Evolutionary conservation across 2,888 invertebrate genomes (phyloP).

Genomic region (Amblyjoppa fuscipennis): DNA sequence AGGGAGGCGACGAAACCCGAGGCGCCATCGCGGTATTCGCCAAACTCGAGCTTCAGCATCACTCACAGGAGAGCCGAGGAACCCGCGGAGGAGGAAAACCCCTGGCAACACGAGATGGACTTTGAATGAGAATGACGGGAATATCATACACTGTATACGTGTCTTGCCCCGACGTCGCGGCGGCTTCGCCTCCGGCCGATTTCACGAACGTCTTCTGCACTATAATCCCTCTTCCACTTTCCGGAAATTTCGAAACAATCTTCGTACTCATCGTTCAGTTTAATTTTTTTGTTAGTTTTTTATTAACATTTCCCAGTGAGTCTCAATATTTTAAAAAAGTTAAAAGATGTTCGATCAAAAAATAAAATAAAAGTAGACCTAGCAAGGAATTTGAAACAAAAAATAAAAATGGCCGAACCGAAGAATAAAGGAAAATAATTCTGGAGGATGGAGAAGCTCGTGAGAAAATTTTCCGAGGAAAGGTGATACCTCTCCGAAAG

Average conservation of each 20-base stretch:
- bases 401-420: background rate
- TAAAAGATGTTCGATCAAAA: too few species aligned
- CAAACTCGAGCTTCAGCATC: conserved; percentile 10
- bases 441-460: background rate
- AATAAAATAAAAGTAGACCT: too few species aligned
- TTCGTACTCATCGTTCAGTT: background rate
- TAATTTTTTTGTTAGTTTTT: background rate
- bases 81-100: conserved; percentile 42
- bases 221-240: background rate
- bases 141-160: conserved; percentile 38
- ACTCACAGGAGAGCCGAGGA: background rate
- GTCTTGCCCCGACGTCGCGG: conserved; percentile 41
- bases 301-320: too few species aligned
- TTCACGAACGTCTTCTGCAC: conserved; percentile 28
- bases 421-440: background rate
- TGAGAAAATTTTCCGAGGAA: background rate
- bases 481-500: background rate
- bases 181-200: conserved; percentile 56
- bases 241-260: conserved; percentile 19
- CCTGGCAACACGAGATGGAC: conserved; percentile 59
- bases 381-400: background rate
- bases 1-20: conserved; percentile 15
- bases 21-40: conserved; percentile 27
- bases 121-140: conserved; percentile 67
- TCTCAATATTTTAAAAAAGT: too few species aligned